Base-by-base conservation (phyloP, 1,140 invertebrate species). In the Teleogryllus occipitalis region DNA sequence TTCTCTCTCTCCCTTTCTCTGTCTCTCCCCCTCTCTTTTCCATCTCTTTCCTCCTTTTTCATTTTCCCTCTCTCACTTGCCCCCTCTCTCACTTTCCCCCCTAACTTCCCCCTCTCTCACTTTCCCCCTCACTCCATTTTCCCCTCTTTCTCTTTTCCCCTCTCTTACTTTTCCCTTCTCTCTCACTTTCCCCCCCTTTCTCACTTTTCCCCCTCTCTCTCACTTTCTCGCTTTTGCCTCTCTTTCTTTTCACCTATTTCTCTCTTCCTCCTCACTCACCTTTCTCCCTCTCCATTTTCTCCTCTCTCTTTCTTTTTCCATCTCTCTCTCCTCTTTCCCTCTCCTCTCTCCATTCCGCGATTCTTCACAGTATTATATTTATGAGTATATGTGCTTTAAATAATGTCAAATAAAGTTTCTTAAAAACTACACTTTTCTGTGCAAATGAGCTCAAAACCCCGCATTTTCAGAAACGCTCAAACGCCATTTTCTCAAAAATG, bases 11-110 rank as follows among this genome's bases (percentile, higher is more conserved):
- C 22, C 22, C 75, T 21, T 21, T 76, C 8, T 10, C 39, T 76
- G 8, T 14, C 39, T 76, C 75, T 76, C 39, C 75, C 75, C 75
- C 22, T 76, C 75, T 76, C 22, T 76, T n/a, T 22, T 76, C n/a
- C 14, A 12, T 14, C 8, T 22, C 21, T 39, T 21, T 12, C n/a
- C 22, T 8, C 8, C 39, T 39, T 39, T 21, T 22, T 76, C 75
- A 12, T 76, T 22, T 12, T 22, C 22, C 14, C 75, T 76, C 22
- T 76, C 21, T 21, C 22, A 8, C 22, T 39, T 21, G 14, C 39
- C 22, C 21, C 75, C 75, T 22, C 22, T 10, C 10, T 22, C 21
- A 12, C 75, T 21, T 76, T 21, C 22, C 14, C 39, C 22, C 75
- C 21, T 76, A 8, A 12, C 22, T 76, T 21, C 75, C 21, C n/a